A percentile compares a stretch with the other conserved stretches of the same genome.
These are phyloP conservation scores for Linnaemya vulpina DNA, from an alignment of 2,888 invertebrate genomes.

Conservation along the genomic window DNA sequence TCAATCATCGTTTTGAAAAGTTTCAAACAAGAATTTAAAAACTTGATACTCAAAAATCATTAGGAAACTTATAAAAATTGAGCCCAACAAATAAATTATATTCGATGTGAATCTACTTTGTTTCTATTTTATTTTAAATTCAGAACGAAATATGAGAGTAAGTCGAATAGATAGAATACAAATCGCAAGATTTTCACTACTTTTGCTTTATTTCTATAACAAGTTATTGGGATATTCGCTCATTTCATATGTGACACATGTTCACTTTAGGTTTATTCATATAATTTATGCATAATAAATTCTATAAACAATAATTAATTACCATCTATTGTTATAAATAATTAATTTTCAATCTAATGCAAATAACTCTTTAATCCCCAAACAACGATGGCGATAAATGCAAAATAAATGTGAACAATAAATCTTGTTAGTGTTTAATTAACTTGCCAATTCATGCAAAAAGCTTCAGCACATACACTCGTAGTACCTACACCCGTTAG, in stretches of 20 bases:
- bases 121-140: no score
- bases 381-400: constrained; percentile 21
- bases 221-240: not conserved
- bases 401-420: constrained; percentile 13
- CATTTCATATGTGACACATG: constrained; percentile 7
- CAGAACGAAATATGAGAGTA: no score
- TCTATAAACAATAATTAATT: constrained; percentile 42
- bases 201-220: no score
- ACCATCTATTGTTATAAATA: constrained; percentile 37
- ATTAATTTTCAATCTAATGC: constrained; percentile 34
- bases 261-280: constrained; percentile 4
- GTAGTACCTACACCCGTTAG: no score
- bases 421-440: constrained; percentile 37
- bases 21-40: no score
- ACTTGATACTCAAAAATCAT: no score
- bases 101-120: no score
- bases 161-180: no score
- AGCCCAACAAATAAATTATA: no score
- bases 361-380: constrained; percentile 39
- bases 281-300: constrained; percentile 41
- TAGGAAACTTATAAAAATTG: no score
- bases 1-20: no score
- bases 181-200: no score
- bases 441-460: constrained; percentile 14
- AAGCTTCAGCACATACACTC: not conserved